Evolutionary conservation across 1,140 invertebrate species (phyloP), one percentile per base, ranked within the genome.

Genomic region (Elymnias hypermnestra): DNA sequence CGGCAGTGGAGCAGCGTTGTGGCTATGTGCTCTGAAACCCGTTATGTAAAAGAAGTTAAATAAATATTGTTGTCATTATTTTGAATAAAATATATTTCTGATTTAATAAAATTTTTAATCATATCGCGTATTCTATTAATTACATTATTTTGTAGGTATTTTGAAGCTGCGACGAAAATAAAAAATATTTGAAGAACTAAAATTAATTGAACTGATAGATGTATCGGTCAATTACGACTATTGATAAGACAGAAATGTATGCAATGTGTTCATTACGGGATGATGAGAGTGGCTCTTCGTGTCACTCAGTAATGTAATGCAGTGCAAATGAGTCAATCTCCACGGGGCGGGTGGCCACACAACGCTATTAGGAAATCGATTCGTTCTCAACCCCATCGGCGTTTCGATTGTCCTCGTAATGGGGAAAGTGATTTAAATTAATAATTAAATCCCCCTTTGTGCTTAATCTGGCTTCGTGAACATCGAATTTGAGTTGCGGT

Each of bases 301-400:
- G 81, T 82, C 75, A 63, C 63, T 66, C 70, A 55, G 74, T 84
- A 84, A 84, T 84, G 81, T 84, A 83, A 84, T 84, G 78, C 81
- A 81, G 81, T 83, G 81, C 81, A 78, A 84, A 84, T 81, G 78
- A 83, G 76, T 84, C 81, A 83, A 84, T 84, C 81, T 84, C 81
- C 56, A 71, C 67, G 81, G 63, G 63, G 55, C 70, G 63, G 66
- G 63, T 66, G 64, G 72, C 59, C 73, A 72, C 64, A 65, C 72
- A 72, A 50, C 55, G 64, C 81, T 65, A 83, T 84, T 83, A 83
- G 74, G 72, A 77, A 82, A 84, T 84, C 77, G 74, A 81, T 79
- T 79, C 66, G 60, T 72, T 73, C 58, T 65, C 57, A 70, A 58
- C 64, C 63, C 58, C 67, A 63, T 72, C 66, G 48, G 53, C 62